These are phyloP conservation scores for Potamarius usumacintae DNA, from an alignment of 2,113 vertebrate genomes.

Conservation along the genomic window DNA sequence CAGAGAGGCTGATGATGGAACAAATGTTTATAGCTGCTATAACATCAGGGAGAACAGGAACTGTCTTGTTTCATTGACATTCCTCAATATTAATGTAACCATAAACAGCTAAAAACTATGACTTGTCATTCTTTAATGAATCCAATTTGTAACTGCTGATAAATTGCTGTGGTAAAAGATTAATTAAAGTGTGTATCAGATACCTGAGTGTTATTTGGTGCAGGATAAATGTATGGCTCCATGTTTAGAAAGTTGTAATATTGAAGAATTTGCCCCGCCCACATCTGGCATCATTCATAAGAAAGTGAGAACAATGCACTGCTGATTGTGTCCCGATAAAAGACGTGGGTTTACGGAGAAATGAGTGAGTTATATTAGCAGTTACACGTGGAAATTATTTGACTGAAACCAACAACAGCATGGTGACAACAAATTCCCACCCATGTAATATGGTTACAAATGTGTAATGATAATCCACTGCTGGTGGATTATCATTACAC, in stretches of 20 bases:
- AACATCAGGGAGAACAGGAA: too few species aligned
- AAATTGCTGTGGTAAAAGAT: too few species aligned
- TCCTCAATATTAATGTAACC: too few species aligned
- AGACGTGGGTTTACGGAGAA: background rate
- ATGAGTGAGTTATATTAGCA: background rate
- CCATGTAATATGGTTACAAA: background rate
- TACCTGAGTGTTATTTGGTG: background rate
- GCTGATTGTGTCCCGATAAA: background rate
- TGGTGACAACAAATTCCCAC: background rate
- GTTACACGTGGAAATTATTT: background rate
- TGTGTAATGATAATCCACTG: background rate
- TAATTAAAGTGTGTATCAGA: background rate
- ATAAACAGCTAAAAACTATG: too few species aligned
- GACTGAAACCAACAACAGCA: background rate
- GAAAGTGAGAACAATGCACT: background rate
- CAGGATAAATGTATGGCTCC: background rate
- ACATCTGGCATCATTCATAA: background rate
- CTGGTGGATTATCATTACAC: background rate
- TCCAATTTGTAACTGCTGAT: too few species aligned
- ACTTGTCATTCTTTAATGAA: too few species aligned
- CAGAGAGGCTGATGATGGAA: background rate
- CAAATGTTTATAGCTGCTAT: too few species aligned
- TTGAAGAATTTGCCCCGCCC: background rate
- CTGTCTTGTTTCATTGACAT: too few species aligned
- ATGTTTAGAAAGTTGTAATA: background rate